A percentile compares a stretch with the other conserved stretches of the same genome.
Conservation (phyloP, 2,888 invertebrate species). For the Colletes collaris region DNA sequence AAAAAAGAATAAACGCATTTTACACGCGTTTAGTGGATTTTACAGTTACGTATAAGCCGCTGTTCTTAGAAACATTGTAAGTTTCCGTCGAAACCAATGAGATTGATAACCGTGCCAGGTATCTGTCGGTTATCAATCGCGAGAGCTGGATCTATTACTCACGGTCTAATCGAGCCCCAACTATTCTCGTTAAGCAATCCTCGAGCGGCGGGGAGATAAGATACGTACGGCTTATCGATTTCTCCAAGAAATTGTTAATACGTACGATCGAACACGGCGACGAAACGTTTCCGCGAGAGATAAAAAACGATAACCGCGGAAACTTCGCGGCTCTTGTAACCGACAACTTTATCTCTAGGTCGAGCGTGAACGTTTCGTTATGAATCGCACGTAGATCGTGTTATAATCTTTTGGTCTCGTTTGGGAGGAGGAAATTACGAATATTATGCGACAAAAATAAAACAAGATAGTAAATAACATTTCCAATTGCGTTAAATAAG, state of each 20-base stretch:
- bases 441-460: too few relatives aligned
- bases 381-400: neutral
- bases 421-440: too few relatives aligned
- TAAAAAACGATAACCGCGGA: constrained; percentile 6
- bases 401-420: neutral
- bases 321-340: neutral
- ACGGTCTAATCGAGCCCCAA: constrained; percentile 16
- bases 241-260: neutral
- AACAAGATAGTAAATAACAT: too few relatives aligned
- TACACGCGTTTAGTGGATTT: too few relatives aligned
- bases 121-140: constrained; percentile 24
- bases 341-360: neutral
- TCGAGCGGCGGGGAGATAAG: constrained; percentile 16
- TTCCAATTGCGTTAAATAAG: too few relatives aligned
- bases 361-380: neutral
- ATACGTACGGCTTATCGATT: constrained; percentile 18
- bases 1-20: too few relatives aligned
- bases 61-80: neutral
- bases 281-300: constrained; percentile 29
- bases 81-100: too few relatives aligned
- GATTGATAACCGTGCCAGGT: constrained; percentile 11
- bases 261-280: constrained; percentile 16
- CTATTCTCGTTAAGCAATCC: constrained; percentile 19
- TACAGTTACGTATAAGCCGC: too few relatives aligned
- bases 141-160: constrained; percentile 11